Evolutionary conservation across 2,113 vertebrate genomes (phyloP).

Genomic region (Cyanoderma ruficeps): DNA sequence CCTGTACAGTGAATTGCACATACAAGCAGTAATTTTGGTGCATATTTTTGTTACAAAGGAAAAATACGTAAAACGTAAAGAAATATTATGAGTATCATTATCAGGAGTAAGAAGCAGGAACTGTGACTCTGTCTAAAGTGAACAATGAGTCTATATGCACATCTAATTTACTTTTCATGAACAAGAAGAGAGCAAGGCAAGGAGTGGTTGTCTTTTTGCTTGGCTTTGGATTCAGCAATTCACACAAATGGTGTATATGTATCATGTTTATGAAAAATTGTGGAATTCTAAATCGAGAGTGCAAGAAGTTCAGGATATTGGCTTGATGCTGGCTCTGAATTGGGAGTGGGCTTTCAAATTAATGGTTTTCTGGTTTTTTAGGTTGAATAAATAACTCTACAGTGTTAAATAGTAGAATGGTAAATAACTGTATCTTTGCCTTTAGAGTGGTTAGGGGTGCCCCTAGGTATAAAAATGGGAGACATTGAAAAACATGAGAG

Average conservation of each 20-base stretch:
- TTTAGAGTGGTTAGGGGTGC: not conserved
- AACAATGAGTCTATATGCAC: not conserved
- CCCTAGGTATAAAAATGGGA: not conserved
- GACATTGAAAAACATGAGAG: not conserved
- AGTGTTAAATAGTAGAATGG: not conserved
- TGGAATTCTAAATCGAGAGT: not conserved
- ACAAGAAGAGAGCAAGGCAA: not conserved
- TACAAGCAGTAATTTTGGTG: not conserved
- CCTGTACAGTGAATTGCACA: not conserved
- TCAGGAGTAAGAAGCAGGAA: not conserved
- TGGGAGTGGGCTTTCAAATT: not conserved
- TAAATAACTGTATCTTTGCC: not conserved
- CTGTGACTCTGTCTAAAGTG: not conserved
- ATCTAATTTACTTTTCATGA: not conserved
- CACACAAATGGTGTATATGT: not conserved
- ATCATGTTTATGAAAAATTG: not conserved
- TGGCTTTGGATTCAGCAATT: not conserved
- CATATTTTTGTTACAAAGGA: not conserved
- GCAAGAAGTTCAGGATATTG: not conserved
- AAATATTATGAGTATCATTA: not conserved
- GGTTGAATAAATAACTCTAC: not conserved
- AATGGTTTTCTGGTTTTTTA: not conserved
- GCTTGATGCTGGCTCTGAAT: not conserved
- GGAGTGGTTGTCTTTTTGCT: not conserved
- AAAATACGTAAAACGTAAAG: not conserved